phyloP scores from a whole-genome alignment of 2,797 vertebrate genomes.

The Chlorospingus flavigularis region DNA sequence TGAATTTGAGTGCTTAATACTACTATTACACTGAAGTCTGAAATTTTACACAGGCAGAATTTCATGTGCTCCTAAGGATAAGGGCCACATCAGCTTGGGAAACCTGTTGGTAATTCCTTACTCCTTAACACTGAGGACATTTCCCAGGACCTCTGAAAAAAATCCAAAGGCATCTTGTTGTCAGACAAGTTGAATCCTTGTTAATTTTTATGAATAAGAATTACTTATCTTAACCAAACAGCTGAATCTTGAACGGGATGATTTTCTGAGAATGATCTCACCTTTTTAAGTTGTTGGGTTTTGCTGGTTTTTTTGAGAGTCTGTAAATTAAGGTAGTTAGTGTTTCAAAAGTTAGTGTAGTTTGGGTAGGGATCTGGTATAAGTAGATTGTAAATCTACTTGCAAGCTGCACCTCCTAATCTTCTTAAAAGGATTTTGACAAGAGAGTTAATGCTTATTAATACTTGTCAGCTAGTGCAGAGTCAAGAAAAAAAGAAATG shows the following conservation, averaged over 20 bases:
- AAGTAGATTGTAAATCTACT: conserved; percentile 18
- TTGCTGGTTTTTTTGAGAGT: background rate
- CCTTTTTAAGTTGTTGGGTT: background rate
- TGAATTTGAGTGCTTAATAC: background rate
- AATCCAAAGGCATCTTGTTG: background rate
- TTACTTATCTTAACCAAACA: background rate
- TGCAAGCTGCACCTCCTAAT: conserved; percentile 3
- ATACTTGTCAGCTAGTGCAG: background rate
- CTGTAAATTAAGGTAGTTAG: background rate
- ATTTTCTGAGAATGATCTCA: background rate
- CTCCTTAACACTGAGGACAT: background rate
- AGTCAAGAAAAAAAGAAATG: background rate
- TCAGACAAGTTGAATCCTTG: background rate
- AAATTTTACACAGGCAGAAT: background rate
- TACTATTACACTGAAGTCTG: background rate
- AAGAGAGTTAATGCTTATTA: conserved; percentile 42
- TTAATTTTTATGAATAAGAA: background rate
- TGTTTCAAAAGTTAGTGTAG: background rate
- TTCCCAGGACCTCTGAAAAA: background rate
- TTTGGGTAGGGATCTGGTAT: background rate
- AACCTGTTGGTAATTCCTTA: background rate
- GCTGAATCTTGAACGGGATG: background rate
- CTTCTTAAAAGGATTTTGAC: conserved; percentile 47
- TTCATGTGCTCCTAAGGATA: background rate
- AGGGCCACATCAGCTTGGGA: background rate